Percentiles rank a stretch among this genome's conserved stretches.
Conservation (phyloP, 1,140 invertebrate genomes). For the Nephotettix cincticeps region DNA sequence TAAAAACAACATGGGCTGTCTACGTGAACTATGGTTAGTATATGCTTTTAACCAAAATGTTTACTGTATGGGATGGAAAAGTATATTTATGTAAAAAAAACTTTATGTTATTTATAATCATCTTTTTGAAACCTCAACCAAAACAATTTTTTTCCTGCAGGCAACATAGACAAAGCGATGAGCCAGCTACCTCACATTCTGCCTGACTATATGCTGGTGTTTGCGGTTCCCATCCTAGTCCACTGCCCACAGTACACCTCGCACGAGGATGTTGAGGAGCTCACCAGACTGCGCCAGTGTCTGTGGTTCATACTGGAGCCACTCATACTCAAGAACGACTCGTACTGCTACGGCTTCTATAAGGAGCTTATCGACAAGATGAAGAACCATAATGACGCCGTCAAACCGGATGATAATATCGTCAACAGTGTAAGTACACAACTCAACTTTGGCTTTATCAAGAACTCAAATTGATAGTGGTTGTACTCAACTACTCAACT, state of each 20-base stretch:
- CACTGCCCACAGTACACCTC: conserved; percentile 84
- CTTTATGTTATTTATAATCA: no score
- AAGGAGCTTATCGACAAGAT: conserved; percentile 90
- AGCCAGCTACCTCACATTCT: conserved; percentile 80
- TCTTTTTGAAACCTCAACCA: no score
- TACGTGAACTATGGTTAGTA: no score
- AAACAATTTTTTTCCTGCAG: no score
- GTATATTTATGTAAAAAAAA: no score
- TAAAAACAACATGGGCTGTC: no score
- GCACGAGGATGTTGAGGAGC: conserved; percentile 70
- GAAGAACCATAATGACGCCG: conserved; percentile 88
- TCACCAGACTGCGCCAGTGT: conserved; percentile 78
- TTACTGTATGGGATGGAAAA: no score
- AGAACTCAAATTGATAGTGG: no score
- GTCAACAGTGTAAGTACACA: conserved; percentile 72
- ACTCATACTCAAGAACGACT: conserved; percentile 88
- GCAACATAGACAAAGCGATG: conserved; percentile 61
- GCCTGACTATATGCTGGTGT: conserved; percentile 95
- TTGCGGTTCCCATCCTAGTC: conserved; percentile 89
- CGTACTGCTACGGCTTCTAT: conserved; percentile 95
- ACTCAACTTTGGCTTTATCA: neutral
- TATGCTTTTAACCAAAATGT: no score
- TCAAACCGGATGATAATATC: conserved; percentile 76
- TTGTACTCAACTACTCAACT: no score
- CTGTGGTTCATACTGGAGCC: conserved; percentile 94